A percentile compares a stretch with the other conserved stretches of the same genome.
Evolutionary conservation across 1,140 invertebrate species (phyloP).

Genomic region (Drosophila sucinea): DNA sequence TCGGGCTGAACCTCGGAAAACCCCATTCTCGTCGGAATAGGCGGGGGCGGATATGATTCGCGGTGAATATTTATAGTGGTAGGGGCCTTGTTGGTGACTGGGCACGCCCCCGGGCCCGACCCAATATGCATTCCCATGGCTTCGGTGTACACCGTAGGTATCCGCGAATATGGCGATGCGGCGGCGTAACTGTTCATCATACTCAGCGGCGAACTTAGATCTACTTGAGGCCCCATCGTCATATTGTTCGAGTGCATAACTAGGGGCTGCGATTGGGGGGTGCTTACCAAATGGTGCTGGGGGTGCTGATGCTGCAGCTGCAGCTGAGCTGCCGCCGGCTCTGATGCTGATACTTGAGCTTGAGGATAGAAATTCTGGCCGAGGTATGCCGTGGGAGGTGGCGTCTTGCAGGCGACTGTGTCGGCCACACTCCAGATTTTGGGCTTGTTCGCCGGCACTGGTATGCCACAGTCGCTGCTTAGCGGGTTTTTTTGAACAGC

Average conservation of each 20-base stretch:
- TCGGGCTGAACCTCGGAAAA: conserved; percentile 94
- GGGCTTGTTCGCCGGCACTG: conserved; percentile 95
- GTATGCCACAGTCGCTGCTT: conserved; percentile 90
- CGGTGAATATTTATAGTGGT: conserved; percentile 74
- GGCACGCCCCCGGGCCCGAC: conserved; percentile 1
- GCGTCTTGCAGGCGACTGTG: conserved; percentile 97
- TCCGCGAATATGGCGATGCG: conserved; percentile 82
- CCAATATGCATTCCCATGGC: conserved; percentile 72
- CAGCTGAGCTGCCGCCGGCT: conserved; percentile 15
- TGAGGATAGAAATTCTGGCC: conserved; percentile 78
- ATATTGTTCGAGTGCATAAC: conserved; percentile 30
- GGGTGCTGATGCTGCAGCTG: conserved; percentile 15
- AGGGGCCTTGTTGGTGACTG: conserved; percentile 66
- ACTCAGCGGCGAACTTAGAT: conserved; percentile 76
- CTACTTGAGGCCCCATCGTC: conserved; percentile 57
- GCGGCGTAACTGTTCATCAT: conserved; percentile 82
- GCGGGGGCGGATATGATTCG: conserved; percentile 43
- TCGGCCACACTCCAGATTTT: conserved; percentile 99
- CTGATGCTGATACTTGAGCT: conserved; percentile 41
- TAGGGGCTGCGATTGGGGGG: conserved; percentile 2
- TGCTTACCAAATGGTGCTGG: conserved; percentile 16
- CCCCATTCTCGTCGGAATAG: conserved; percentile 84
- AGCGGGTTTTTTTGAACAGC: conserved; percentile 84
- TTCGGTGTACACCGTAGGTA: conserved; percentile 79
- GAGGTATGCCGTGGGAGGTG: conserved; percentile 86